Percentiles rank a stretch among this genome's conserved stretches.
Conservation (phyloP, 2,113 vertebrate genomes). For the Henicopernis longicauda region DNA sequence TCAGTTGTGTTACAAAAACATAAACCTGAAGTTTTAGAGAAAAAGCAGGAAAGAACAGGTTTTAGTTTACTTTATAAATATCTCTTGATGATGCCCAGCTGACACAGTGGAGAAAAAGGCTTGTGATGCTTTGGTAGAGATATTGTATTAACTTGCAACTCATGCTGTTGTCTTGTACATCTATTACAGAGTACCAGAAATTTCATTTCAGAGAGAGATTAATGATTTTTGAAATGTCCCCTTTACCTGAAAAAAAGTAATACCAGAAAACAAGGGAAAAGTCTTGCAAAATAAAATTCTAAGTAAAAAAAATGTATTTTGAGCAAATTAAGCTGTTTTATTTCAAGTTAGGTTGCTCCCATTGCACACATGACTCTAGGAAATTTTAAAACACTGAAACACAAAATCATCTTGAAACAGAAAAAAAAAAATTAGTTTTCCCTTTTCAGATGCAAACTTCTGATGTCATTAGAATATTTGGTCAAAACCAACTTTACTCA, state of each 20-base stretch:
- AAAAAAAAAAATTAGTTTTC: not conserved
- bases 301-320: not conserved
- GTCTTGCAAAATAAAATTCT: not conserved
- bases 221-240: not conserved
- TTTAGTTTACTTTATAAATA: not conserved
- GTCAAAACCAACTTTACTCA: not conserved
- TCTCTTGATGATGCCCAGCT: not conserved
- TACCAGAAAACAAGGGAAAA: not conserved
- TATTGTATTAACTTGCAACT: not conserved
- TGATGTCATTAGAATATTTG: not conserved
- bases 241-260: not conserved
- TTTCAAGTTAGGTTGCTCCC: not conserved
- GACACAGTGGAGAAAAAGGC: not conserved
- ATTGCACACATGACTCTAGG: not conserved
- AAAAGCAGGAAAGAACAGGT: not conserved
- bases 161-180: not conserved
- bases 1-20: not conserved
- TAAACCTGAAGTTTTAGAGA: not conserved
- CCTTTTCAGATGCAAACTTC: not conserved
- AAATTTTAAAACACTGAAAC: not conserved
- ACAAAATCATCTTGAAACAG: not conserved
- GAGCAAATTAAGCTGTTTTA: not conserved
- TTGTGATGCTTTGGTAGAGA: not conserved
- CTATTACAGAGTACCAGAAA: not conserved
- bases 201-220: not conserved